Base-by-base conservation (phyloP, 2,113 vertebrate genomes). In the human region DNA sequence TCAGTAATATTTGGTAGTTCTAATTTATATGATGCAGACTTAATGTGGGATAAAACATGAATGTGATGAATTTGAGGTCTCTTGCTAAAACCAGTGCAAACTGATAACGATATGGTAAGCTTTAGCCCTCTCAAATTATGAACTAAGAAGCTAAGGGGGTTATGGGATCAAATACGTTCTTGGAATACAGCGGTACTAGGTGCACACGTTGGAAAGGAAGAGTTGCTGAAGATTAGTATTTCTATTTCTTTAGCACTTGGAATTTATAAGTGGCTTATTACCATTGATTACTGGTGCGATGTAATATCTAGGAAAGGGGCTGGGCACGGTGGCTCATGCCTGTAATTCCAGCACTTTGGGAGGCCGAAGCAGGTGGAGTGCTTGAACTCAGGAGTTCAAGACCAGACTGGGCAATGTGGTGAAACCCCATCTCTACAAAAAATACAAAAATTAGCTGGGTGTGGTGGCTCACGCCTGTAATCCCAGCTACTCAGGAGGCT, bases 201-300 rank as follows among this genome's bases (percentile, higher is more conserved):
- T 52, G 57, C 1, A 25, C 3, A 55, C 61, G 55, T 10, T 72
- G 43, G 40, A 83, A 70, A 97, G 76, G 23, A 89, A 64, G 17
- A 0, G 0, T 72, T 92, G 48, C 57, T 83, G 30, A 93, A 93
- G 75, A 82, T 90, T 66, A 79, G 20, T 84, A 92, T 95, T 96
- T 84, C 64, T 89, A 17, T 96, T 95, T 90, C 8, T 83, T 89
- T 94, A 93, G 75, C 32, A 93, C 17, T 95, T 87, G 43, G 43
- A 82, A 84, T 70, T 75, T 86, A 61, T 11, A 68, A 92, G 12
- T 50, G 45, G 27, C 32, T 97, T 95, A 38, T 76, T 25, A 57
- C 13, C 79, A 0, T 78, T 78, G 93, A 85, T 66, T 83, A 90
- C 43, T 88, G 18, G 14, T 90, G 32, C 52, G 55, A 43, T 78